Evolutionary conservation across 1,140 invertebrate species (phyloP), one percentile per base, ranked within the genome.

Genomic region (Drosophila ananassae): DNA sequence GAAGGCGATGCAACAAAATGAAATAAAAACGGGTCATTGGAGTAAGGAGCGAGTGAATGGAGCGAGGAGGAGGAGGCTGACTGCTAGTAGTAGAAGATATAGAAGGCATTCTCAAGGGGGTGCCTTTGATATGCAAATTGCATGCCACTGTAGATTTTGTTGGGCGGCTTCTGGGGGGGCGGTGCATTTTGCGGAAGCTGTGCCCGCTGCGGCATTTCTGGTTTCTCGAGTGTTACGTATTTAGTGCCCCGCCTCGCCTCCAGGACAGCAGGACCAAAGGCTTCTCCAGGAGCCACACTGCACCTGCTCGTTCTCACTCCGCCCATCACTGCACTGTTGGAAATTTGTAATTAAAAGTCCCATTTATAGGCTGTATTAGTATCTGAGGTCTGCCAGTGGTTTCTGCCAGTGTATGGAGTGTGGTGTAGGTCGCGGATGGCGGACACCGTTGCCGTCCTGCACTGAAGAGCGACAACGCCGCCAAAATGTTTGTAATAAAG

Each of bases 11-110:
- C 71, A 73, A 66, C 67, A 81, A 82, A 82, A 62, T 79, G 75
- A 79, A 89, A 83, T 79, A 82, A 87, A 87, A 87, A 83, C 83
- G 76, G 83, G 83, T 87, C 83, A 87, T 89, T 87, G 76, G 83
- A 87, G 83, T 87, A 83, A 83, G 79, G 59, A 76, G 66, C 66
- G 74, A 68, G 67, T 34, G 52, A 51, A 67, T 17, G 17, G 69
- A 44, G 68, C 44, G 28, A 12, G 37, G 10, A 13, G 4, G n/a
- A 3, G 9, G 8, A 2, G 41, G 13, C 9, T 17, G 17, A 17
- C 6, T 17, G 6, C 7, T 44, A 12, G 41, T 12, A 44, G 6
- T 37, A 32, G 50, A 63, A 54, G 30, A 47, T 68, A 28, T 17
- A 3, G 63, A 28, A 68, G 51, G 25, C 52, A 17, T 28, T 48